Evolutionary conservation across 2,797 vertebrate species (phyloP), one percentile per base, ranked within the genome.

Genomic region (Cichlasoma orientale): DNA sequence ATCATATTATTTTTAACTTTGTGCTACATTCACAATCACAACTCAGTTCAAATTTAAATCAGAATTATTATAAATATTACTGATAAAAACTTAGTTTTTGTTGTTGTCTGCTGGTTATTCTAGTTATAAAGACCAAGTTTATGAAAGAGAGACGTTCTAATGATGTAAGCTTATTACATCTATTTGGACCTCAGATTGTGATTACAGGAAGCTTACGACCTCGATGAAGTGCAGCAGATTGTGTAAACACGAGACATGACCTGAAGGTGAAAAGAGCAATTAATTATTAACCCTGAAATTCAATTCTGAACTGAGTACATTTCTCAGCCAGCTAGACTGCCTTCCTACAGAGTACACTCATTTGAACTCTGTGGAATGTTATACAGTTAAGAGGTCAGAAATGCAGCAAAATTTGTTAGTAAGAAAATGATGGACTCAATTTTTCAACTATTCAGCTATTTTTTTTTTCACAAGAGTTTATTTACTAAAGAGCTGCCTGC

Each of bases 101-200:
- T 63, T 44, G 0, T 25, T 63, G 21, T 1, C 36, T 63, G 2
- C 36, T 44, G 36, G 59, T 25, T 44, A 63, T 44, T 21, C 14
- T 44, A 25, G 14, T 25, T 27, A 27, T 44, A 63, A 63, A 44
- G 0, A 44, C 38, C 21, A 27, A 0, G 2, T 18, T 44, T 63
- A 25, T 44, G 59, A 7, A 8, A 63, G 25, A 2, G 16, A 21
- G 59, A 63, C 0, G 3, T 23, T 44, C 59, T 63, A 63, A 63
- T 44, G 59, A 21, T 63, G 21, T 23, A 63, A 63, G 13, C 0
- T 27, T 63, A 14, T 63, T 21, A 18, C 23, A 18, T 63, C 21
- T 25, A 63, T 44, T 63, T 25, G 21, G 36, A 25, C 5, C 14
- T 44, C 41, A 9, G 13, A 63, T 3, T 18, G 36, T 44, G 59